phyloP scores from a whole-genome alignment of 2,888 invertebrate species.

The Mythimna impura region DNA sequence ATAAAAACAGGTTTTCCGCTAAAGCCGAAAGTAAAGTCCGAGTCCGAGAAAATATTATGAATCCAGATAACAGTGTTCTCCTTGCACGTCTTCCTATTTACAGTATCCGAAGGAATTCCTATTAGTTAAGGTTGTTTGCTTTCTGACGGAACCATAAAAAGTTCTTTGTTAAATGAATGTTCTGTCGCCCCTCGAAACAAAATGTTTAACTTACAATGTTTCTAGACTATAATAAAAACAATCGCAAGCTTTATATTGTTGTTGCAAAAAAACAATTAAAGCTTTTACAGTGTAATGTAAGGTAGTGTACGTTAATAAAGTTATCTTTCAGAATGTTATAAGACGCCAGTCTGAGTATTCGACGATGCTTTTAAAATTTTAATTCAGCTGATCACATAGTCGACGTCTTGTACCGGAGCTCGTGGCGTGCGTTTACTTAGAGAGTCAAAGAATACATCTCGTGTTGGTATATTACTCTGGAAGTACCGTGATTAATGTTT shows the following conservation, averaged over 20 bases:
- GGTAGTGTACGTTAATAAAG: conserved; percentile 43
- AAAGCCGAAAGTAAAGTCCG: conserved; percentile 78
- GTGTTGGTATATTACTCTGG: conserved; percentile 54
- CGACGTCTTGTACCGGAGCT: conserved; percentile 41
- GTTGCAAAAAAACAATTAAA: conserved; percentile 78
- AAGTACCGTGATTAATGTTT: conserved; percentile 62
- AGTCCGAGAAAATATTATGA: conserved; percentile 84
- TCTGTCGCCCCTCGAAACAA: conserved; percentile 79
- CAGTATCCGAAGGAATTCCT: conserved; percentile 87
- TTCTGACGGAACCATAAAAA: conserved; percentile 86
- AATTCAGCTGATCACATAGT: conserved; percentile 58
- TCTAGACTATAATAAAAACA: conserved; percentile 81
- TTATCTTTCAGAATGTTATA: conserved; percentile 37
- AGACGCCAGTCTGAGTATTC: conserved; percentile 22
- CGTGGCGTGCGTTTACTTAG: conserved; percentile 54
- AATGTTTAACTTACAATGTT: conserved; percentile 82
- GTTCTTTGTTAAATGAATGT: conserved; percentile 84
- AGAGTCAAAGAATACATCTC: conserved; percentile 59
- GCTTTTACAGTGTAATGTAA: conserved; percentile 62
- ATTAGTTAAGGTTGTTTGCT: conserved; percentile 86
- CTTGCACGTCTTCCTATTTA: conserved; percentile 88
- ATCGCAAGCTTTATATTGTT: conserved; percentile 78
- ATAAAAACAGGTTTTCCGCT: conserved; percentile 78
- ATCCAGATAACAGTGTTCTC: conserved; percentile 79
- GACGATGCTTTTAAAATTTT: conserved; percentile 57